phyloP scores from a whole-genome alignment of 2,797 vertebrate genomes.

The Melanotaenia boesemani region DNA sequence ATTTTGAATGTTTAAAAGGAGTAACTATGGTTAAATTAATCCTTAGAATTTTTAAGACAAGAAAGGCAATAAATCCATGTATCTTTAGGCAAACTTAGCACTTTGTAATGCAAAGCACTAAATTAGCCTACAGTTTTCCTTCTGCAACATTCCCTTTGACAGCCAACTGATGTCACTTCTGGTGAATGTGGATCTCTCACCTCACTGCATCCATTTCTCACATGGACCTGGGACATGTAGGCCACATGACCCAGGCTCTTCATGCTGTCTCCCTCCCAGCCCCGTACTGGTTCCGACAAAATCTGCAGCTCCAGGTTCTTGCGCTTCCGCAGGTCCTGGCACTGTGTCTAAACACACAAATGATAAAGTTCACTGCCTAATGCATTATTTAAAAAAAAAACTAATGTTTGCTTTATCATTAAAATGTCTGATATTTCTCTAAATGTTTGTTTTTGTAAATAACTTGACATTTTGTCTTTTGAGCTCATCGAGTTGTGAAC shows the following conservation, averaged over 20 bases:
- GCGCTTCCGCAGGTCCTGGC: constrained; percentile 94
- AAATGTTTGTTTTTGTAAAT: no score
- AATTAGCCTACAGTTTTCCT: background rate
- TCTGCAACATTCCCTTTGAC: background rate
- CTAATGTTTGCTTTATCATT: no score
- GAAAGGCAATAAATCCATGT: background rate
- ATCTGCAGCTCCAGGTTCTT: constrained; percentile 97
- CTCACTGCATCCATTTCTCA: constrained; percentile 89
- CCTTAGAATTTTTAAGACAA: background rate
- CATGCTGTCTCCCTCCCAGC: constrained; percentile 97
- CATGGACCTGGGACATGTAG: constrained; percentile 94
- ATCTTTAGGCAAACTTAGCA: background rate
- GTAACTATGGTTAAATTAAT: background rate
- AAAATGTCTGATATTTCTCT: no score
- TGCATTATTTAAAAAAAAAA: no score
- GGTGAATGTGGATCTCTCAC: constrained; percentile 76
- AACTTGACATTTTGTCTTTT: constrained; percentile 1
- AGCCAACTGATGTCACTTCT: background rate
- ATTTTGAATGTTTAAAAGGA: background rate
- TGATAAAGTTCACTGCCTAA: no score
- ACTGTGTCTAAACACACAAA: constrained; percentile 84
- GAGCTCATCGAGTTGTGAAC: constrained; percentile 5
- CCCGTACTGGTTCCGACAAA: constrained; percentile 92
- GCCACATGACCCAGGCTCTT: constrained; percentile 91
- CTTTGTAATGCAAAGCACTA: background rate